Evolutionary conservation across 1,140 invertebrate species (phyloP), one percentile per base, ranked within the genome.

Genomic region (Augochlora pura): DNA sequence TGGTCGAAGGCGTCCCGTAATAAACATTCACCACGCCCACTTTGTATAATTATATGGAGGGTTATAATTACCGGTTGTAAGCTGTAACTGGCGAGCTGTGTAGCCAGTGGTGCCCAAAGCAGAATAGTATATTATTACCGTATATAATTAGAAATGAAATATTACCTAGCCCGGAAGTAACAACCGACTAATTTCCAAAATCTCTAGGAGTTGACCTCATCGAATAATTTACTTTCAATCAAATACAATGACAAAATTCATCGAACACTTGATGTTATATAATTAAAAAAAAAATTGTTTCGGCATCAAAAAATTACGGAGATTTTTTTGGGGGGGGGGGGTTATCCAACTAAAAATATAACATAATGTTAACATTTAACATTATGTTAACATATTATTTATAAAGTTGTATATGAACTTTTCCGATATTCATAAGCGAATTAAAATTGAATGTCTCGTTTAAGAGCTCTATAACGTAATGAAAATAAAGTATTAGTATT

Each of bases 21-120:
- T 87, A 86, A 87, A 85, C 77, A 77, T 69, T 78, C 77, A 46
- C 82, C 85, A 85, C 86, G 78, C 84, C 86, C 67, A 88, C 71
- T 77, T 72, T 69, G 76, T 83, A 85, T 86, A 86, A 87, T 87
- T 87, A 84, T 83, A 82, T 70, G 74, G 66, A 54, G 77, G 77
- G 39, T 83, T 85, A 67, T 87, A 86, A 87, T 87, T 87, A 87
- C 72, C 42, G 82, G 76, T 87, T 87, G 76, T 67, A 72, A 70
- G 75, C 65, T 65, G 59, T 70, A 69, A 85, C 69, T 52, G 75
- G 62, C 64, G 46, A 65, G 65, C 32, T 9, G 18, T n/a, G 18
- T 68, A 38, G 73, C 62, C 82, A 74, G 71, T 27, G 76, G 39
- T 77, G 68, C 46, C 63, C 71, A 68, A 73, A 72, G 69, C 23